A percentile compares a stretch with the other conserved stretches of the same genome.
These are phyloP conservation scores for Sebastes hopkinsi DNA, from an alignment of 2,797 vertebrate species.

Conservation along the genomic window DNA sequence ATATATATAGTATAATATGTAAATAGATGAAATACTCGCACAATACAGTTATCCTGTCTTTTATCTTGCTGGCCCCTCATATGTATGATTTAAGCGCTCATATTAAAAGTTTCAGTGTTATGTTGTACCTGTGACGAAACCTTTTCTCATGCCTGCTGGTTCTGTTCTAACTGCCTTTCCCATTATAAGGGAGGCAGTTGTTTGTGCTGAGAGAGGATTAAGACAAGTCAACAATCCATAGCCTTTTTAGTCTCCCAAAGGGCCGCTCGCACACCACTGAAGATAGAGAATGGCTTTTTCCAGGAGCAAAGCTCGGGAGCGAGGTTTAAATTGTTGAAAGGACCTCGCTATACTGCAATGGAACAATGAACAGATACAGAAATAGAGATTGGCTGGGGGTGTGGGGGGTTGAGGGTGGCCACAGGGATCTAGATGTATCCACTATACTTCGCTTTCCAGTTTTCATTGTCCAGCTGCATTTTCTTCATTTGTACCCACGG, in stretches of 20 bases:
- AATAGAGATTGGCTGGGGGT: constrained; percentile 34
- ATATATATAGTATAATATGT: too few relatives aligned
- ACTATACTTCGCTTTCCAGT: constrained; percentile 20
- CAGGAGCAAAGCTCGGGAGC: constrained; percentile 52
- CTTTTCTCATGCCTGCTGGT: constrained; percentile 40
- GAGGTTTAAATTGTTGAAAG: constrained; percentile 69
- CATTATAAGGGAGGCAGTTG: constrained; percentile 61
- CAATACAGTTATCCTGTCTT: background rate
- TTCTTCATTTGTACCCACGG: constrained; percentile 35
- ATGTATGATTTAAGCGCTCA: constrained; percentile 18
- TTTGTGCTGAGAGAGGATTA: constrained; percentile 75
- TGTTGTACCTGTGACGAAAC: constrained; percentile 34
- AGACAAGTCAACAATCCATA: constrained; percentile 75
- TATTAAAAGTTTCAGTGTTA: constrained; percentile 9
- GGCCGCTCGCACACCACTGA: constrained; percentile 61
- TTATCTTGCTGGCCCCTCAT: background rate
- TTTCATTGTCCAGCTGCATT: constrained; percentile 46
- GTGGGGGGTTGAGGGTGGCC: background rate
- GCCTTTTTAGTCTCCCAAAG: constrained; percentile 68
- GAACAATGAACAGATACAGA: constrained; percentile 62
- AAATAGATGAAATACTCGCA: constrained; percentile 20
- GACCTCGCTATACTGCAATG: constrained; percentile 41
- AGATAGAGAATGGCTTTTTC: constrained; percentile 65
- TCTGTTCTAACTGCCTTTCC: constrained; percentile 56
- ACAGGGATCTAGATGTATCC: constrained; percentile 35